Evolutionary conservation across 1,140 invertebrate genomes (phyloP).

Genomic region (Penaeus indicus): DNA sequence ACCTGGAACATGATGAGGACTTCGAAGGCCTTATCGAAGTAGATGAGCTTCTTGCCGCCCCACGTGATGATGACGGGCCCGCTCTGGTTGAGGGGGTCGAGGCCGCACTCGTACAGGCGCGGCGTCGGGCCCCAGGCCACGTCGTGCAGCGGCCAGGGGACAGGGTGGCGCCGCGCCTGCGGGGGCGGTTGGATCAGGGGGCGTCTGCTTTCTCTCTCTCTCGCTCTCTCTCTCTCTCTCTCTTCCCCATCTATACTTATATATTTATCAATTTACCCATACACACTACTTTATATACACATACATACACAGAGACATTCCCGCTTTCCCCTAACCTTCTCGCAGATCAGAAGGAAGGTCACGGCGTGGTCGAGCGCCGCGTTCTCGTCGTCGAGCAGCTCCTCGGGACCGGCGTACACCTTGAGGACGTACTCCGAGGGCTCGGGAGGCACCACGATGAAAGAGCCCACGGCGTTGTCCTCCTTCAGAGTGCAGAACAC

Average conservation of each 20-base stretch:
- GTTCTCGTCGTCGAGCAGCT: constrained; percentile 67
- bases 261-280: neutral
- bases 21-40: constrained; percentile 67
- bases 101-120: constrained; percentile 69
- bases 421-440: constrained; percentile 69
- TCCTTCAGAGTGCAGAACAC: constrained; percentile 70
- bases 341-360: constrained; percentile 69
- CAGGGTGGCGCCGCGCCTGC: constrained; percentile 54
- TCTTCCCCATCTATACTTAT: neutral
- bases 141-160: constrained; percentile 69
- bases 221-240: neutral
- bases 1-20: constrained; percentile 69
- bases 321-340: constrained; percentile 66
- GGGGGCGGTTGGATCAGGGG: too few relatives aligned
- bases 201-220: too few relatives aligned
- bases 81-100: constrained; percentile 68
- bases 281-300: neutral
- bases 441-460: constrained; percentile 68
- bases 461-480: constrained; percentile 67
- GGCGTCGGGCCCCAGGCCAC: constrained; percentile 70
- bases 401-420: constrained; percentile 69
- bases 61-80: constrained; percentile 69
- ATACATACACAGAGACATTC: constrained; percentile 3
- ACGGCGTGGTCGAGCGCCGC: constrained; percentile 68
- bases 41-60: constrained; percentile 68